phyloP scores from a whole-genome alignment of 2,113 vertebrate genomes.

The Polypterus bichir region DNA sequence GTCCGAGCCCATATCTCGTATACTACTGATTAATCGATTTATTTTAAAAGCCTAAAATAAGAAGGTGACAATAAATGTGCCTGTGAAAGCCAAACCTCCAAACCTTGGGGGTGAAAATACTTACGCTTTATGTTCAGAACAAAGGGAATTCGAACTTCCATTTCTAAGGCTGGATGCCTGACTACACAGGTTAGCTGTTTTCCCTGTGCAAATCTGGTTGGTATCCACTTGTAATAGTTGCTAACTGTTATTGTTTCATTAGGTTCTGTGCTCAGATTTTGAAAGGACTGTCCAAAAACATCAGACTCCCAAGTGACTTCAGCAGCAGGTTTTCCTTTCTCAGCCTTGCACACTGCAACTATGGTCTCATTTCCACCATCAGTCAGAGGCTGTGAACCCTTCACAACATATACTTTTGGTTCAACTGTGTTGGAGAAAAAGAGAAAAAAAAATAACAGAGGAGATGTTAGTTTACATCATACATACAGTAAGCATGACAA shows the following conservation, averaged over 20 bases:
- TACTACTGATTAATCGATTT: not conserved
- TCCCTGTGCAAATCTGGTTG: conserved; percentile 70
- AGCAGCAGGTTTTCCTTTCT: conserved; percentile 79
- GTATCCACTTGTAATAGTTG: conserved; percentile 65
- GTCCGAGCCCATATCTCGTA: no score
- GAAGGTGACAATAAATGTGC: no score
- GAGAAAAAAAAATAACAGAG: not conserved
- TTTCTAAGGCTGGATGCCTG: conserved; percentile 75
- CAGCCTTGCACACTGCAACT: conserved; percentile 83
- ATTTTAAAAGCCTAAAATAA: not conserved
- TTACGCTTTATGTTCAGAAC: conserved; percentile 81
- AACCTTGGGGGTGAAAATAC: conserved; percentile 30
- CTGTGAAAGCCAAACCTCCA: not conserved
- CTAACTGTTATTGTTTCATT: conserved; percentile 71
- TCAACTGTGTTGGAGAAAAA: conserved; percentile 56
- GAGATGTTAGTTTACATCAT: not conserved
- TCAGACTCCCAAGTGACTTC: conserved; percentile 76
- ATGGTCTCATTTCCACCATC: conserved; percentile 70
- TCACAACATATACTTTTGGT: conserved; percentile 76
- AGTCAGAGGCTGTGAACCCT: conserved; percentile 64
- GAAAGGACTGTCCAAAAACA: conserved; percentile 61
- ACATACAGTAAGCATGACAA: no score
- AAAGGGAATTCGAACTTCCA: conserved; percentile 67
- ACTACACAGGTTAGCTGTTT: conserved; percentile 78
- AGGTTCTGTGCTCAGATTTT: conserved; percentile 49